A percentile compares a stretch with the other conserved stretches of the same genome.
These are phyloP conservation scores for Contarinia nasturtii DNA, from an alignment of 1,140 invertebrate species.

Conservation along the genomic window DNA sequence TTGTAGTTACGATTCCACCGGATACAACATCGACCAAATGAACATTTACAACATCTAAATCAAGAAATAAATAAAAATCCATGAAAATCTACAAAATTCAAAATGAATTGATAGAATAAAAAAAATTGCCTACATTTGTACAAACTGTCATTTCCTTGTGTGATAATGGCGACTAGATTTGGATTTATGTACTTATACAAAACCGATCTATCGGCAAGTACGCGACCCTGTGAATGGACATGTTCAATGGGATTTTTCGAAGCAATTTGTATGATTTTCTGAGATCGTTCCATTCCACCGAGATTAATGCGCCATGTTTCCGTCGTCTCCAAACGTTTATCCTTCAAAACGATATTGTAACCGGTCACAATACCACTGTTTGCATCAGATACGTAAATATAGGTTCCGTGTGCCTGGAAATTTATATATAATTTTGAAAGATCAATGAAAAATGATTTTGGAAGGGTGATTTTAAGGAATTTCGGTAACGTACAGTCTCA, in stretches of 20 bases:
- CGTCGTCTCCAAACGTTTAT: slow-evolving; percentile 22
- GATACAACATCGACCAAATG: slow-evolving; percentile 84
- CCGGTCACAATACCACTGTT: slow-evolving; percentile 45
- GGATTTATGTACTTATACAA: slow-evolving; percentile 98
- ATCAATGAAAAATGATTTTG: too few relatives aligned
- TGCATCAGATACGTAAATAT: slow-evolving; percentile 49
- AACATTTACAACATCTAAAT: slow-evolving; percentile 52
- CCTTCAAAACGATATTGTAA: slow-evolving; percentile 32
- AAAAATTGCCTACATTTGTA: slow-evolving; percentile 42
- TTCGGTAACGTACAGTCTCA: slow-evolving; percentile 22
- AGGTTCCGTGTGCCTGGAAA: slow-evolving; percentile 34
- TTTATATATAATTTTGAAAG: not conserved
- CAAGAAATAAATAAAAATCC: slow-evolving; percentile 5
- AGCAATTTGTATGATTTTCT: slow-evolving; percentile 46
- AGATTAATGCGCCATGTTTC: slow-evolving; percentile 53
- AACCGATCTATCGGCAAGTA: slow-evolving; percentile 85
- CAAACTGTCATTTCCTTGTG: slow-evolving; percentile 51
- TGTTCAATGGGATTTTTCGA: slow-evolving; percentile 59
- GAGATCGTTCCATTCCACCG: slow-evolving; percentile 32
- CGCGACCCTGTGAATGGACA: slow-evolving; percentile 89
- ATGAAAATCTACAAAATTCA: slow-evolving; percentile 2
- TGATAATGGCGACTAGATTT: slow-evolving; percentile 76
- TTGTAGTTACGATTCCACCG: slow-evolving; percentile 52
- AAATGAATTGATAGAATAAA: not conserved
- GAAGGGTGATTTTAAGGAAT: too few relatives aligned